Evolutionary conservation across 2,888 invertebrate species (phyloP).

Genomic region (Euspilapteryx auroguttella): DNA sequence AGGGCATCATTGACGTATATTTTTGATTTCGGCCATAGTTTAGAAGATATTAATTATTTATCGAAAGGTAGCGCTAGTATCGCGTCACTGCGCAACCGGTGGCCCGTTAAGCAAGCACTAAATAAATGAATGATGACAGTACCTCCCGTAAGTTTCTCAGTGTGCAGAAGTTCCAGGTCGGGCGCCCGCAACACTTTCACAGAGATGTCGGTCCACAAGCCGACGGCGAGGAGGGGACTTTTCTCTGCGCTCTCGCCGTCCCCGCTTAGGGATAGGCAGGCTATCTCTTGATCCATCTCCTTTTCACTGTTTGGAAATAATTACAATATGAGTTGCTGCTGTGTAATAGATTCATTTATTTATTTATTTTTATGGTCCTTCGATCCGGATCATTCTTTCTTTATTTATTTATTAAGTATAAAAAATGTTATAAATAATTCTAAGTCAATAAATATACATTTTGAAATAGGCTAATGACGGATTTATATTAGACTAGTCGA

Average conservation of each 20-base stretch:
- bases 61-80: too few relatives aligned
- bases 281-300: constrained; percentile 90
- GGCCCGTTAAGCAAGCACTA: constrained; percentile 3
- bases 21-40: too few relatives aligned
- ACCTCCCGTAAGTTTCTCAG: constrained; percentile 88
- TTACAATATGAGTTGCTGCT: not conserved
- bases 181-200: constrained; percentile 85
- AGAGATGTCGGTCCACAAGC: constrained; percentile 97
- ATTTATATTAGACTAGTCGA: too few relatives aligned
- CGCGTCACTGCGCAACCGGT: not conserved
- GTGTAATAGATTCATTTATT: too few relatives aligned
- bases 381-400: too few relatives aligned
- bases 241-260: constrained; percentile 65
- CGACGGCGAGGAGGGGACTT: constrained; percentile 83
- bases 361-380: too few relatives aligned
- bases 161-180: constrained; percentile 76
- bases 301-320: constrained; percentile 48
- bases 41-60: too few relatives aligned
- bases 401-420: too few relatives aligned
- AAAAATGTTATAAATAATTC: too few relatives aligned
- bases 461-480: too few relatives aligned
- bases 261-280: constrained; percentile 87
- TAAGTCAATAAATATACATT: too few relatives aligned
- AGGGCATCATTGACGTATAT: too few relatives aligned
- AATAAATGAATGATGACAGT: constrained; percentile 7